A percentile compares a stretch with the other conserved stretches of the same genome.
phyloP scores from a whole-genome alignment of 2,113 vertebrate species.

The Grantiella picta region DNA sequence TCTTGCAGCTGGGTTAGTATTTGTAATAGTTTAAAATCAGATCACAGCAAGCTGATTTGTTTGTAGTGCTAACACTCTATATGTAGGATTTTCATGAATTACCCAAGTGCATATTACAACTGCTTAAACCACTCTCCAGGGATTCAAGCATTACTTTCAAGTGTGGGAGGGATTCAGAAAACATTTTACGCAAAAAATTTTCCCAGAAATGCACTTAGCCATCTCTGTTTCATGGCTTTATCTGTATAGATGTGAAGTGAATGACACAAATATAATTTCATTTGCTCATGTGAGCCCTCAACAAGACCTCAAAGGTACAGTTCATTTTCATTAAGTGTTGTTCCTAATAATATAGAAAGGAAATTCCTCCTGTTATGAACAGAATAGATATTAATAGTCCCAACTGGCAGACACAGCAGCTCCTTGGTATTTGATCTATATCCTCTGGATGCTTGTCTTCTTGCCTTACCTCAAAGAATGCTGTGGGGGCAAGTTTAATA shows the following conservation, averaged over 20 bases:
- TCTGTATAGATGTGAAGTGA: neutral
- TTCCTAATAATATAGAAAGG: neutral
- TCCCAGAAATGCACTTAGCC: neutral
- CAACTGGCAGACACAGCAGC: neutral
- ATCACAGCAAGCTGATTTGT: neutral
- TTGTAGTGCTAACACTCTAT: neutral
- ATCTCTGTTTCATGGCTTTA: neutral
- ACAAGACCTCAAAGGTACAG: neutral
- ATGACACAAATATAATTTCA: neutral
- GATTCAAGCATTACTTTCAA: neutral
- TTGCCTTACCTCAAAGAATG: neutral
- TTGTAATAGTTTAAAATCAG: neutral
- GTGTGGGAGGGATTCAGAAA: neutral
- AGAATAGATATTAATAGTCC: neutral
- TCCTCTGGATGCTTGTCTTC: neutral
- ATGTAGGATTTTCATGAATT: constrained; percentile 20
- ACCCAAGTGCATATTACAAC: neutral
- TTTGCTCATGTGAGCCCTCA: neutral
- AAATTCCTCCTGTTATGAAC: neutral
- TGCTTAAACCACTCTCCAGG: neutral
- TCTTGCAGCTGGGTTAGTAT: neutral
- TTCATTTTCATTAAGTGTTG: neutral
- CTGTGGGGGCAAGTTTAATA: neutral
- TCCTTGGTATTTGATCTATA: neutral
- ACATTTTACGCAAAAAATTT: neutral